A percentile compares a stretch with the other conserved stretches of the same genome.
phyloP scores from a whole-genome alignment of 2,888 invertebrate genomes.

The Caradrina kadenii region DNA sequence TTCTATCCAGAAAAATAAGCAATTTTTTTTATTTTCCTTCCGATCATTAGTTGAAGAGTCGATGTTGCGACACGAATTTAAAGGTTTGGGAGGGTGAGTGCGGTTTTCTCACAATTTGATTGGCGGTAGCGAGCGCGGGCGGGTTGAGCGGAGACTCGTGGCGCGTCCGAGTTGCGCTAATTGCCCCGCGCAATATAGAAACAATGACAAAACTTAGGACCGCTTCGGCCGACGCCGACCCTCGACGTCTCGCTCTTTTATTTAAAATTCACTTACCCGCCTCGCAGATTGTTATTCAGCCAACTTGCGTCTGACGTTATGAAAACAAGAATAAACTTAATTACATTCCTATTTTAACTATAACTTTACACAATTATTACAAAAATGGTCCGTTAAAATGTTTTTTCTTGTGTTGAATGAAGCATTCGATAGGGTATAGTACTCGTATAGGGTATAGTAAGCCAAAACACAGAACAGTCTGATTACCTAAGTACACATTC shows the following conservation, averaged over 20 bases:
- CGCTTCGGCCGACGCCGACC: conserved; percentile 78
- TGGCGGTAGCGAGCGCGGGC: conserved; percentile 74
- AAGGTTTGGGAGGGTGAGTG: conserved; percentile 76
- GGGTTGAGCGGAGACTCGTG: conserved; percentile 74
- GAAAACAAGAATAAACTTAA: conserved; percentile 84
- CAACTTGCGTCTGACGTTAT: conserved; percentile 80
- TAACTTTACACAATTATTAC: conserved; percentile 50
- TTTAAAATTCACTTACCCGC: conserved; percentile 89
- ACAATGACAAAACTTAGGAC: conserved; percentile 89
- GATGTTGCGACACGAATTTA: conserved; percentile 75
- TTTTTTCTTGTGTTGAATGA: conserved; percentile 28
- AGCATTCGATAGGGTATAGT: conserved; percentile 2
- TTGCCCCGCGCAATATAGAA: conserved; percentile 89
- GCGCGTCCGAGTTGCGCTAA: conserved; percentile 85
- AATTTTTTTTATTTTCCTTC: conserved; percentile 44
- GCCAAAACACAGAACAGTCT: conserved; percentile 73
- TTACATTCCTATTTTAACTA: conserved; percentile 76
- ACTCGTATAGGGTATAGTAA: conserved; percentile 13
- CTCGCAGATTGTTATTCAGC: conserved; percentile 86
- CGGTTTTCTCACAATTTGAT: conserved; percentile 84
- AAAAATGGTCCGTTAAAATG: conserved; percentile 26
- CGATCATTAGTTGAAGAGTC: conserved; percentile 83
- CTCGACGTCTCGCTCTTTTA: conserved; percentile 86
- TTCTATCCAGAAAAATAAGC: conserved; percentile 3
- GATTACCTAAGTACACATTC: conserved; percentile 73